Evolutionary conservation across 2,113 vertebrate genomes (phyloP), one percentile per base, ranked within the genome.

Genomic region (Gymnorhina tibicen): DNA sequence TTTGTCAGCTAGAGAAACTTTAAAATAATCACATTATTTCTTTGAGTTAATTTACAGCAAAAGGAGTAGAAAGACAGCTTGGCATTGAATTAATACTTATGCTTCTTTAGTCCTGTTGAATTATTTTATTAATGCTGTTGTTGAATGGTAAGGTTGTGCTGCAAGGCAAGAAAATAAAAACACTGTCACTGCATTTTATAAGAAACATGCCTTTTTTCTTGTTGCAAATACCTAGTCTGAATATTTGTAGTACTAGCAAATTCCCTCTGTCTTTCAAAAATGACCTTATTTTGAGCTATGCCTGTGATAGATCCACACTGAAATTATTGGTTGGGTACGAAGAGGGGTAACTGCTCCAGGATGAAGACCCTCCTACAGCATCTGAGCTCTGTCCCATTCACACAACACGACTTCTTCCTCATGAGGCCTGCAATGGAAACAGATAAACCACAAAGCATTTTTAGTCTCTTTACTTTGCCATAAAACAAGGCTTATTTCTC

Each of bases 381-480:
- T 60, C 23, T 2, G 6, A 64, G 4, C 27, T 69, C 70, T 80
- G 30, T 46, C 35, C 18, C 32, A 50, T 49, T 60, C 35, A 60
- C 26, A 41, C 10, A 62, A 10, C 1, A 1, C 0, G 0, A 44
- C 79, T 92, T 89, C 47, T 78, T 73, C 49, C 19, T 2, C 0
- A 4, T 33, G 37, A 41, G 0, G 0, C 7, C 83, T 64, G 7
- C 1, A 4, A 50, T 14, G 15, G 73, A 32, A 63, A 42, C 8
- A 62, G 11, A 30, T 27, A 47, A 83, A 59, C 1, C 9, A 24
- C 27, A 64, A 30, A 73, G 5, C 27, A 50, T 76, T 89, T 89
- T 46, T 58, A 72, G 10, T 32, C 18, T 49, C 12, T 86, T 85
- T 56, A 44, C 42, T 89, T 85, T 70, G 30, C 47, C 47, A 10